Base-by-base conservation (phyloP, 2,888 invertebrate species). In the Microplitis deprimator region DNA sequence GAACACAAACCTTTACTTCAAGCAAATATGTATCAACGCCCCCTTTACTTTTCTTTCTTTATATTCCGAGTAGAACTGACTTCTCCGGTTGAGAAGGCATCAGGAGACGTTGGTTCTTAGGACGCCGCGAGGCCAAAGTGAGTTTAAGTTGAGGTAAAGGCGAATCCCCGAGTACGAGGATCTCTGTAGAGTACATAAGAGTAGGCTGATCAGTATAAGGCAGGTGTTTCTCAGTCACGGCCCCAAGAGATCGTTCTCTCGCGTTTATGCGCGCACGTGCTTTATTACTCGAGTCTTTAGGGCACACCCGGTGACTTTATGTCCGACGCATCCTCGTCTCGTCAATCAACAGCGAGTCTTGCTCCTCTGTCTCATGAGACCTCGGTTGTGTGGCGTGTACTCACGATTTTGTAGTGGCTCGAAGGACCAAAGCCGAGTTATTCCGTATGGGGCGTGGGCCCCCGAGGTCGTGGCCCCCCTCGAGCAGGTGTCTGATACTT, bases 181-280 rank as follows among this genome's bases (percentile, higher is more conserved):
- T 29, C 29, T 29, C 29, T 29, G 20, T 20, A 29, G 29, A 29
- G 29, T 29, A 29, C 29, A 29, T 29, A 29, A 20, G 29, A 38
- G 65, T 29, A 29, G 29, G 65, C 62, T 17, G 29, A 59, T 59
- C 41, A 50, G 59, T 75, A 77, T 78, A 29, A 80, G 86, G 87
- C 88, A 88, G 87, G 88, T 88, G 87, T 86, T 85, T 83, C 13
- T 29, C 50, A 50, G 13, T 8, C 75, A 59, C 74, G 40, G 69
- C 41, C 70, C 64, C 29, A 4, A 29, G 80, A 82, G 85, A 84
- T 86, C 85, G 82, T 85, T 85, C 86, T 84, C 84, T 84, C 83
- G 78, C 87, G 83, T 87, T 87, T 86, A 85, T 85, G 84, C 86
- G 85, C 84, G 87, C 86, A 86, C 87, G 88, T 89, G 88, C 86